phyloP scores from a whole-genome alignment of 2,797 vertebrate genomes.

The Alauda arvensis region DNA sequence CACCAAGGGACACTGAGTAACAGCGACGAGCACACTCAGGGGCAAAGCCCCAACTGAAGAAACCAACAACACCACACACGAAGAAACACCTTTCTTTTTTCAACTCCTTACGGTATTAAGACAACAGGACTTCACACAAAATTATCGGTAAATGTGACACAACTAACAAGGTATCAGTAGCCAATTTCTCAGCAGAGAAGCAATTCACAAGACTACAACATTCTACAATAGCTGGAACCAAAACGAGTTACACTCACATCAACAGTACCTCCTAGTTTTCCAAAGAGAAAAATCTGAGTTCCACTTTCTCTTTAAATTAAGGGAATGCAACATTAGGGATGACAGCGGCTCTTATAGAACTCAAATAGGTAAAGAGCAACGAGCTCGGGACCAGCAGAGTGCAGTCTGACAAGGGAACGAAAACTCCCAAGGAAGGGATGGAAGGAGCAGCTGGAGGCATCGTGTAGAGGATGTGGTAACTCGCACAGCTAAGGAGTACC shows the following conservation, averaged over 20 bases:
- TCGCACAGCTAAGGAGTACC: accelerated
- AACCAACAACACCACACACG: background rate
- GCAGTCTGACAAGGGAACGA: background rate
- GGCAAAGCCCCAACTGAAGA: background rate
- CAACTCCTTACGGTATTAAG: background rate
- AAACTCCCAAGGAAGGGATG: background rate
- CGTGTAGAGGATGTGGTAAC: background rate
- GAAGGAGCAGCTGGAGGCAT: background rate
- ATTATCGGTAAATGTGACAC: background rate
- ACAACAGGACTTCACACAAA: background rate
- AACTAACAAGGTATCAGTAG: background rate
- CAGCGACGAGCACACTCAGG: background rate
- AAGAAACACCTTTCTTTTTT: background rate
- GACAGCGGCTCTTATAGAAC: background rate
- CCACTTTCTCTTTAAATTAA: background rate
- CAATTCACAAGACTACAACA: background rate
- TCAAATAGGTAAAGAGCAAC: background rate
- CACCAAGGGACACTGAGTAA: background rate
- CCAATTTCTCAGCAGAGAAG: background rate
- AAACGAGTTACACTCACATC: background rate
- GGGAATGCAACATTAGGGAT: background rate
- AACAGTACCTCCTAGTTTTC: background rate
- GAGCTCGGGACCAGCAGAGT: background rate
- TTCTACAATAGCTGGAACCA: background rate
- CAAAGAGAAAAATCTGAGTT: background rate